phyloP scores from a whole-genome alignment of 92 coral and sea anemone species.

The Hydrozoanthus gracilis region DNA sequence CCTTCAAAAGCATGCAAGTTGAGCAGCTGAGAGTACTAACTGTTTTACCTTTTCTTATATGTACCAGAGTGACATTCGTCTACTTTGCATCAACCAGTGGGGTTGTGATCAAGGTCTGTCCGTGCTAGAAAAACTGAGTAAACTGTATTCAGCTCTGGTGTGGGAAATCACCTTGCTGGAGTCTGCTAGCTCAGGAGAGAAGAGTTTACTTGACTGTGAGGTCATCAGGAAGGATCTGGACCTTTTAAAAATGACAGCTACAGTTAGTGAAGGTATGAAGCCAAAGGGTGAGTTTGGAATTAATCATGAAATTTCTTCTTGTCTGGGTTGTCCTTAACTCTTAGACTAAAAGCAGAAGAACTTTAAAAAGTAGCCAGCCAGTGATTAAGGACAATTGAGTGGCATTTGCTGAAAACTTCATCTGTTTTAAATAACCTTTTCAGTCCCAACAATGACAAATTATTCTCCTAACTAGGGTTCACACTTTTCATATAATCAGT shows the following conservation, averaged over 20 bases:
- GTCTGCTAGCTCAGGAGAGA: conserved; percentile 67
- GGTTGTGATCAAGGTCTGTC: conserved; percentile 84
- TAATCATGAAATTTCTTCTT: neutral
- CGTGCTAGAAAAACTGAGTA: conserved; percentile 77
- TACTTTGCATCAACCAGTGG: conserved; percentile 94
- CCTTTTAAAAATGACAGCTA: conserved; percentile 53
- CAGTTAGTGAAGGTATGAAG: conserved; percentile 48
- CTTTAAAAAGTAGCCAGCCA: neutral
- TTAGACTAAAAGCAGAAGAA: neutral
- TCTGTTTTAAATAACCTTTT: conserved; percentile 1
- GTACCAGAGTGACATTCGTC: conserved; percentile 84
- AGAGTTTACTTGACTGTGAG: conserved; percentile 50
- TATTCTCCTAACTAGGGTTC: conserved; percentile 11
- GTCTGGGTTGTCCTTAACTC: conserved; percentile 1
- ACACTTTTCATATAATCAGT: neutral
- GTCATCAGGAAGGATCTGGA: conserved; percentile 65
- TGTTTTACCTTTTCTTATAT: neutral
- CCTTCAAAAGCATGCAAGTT: too few relatives aligned
- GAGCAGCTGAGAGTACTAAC: neutral
- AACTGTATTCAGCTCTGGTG: conserved; percentile 83
- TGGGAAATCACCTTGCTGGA: conserved; percentile 97
- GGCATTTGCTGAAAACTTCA: neutral
- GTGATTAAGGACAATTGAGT: neutral
- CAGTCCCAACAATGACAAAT: conserved; percentile 17
- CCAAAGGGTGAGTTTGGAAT: conserved; percentile 1